Base-by-base conservation (phyloP, 37 sponge, comb jelly and placozoan species). In the Hexactinellida sp. region DNA sequence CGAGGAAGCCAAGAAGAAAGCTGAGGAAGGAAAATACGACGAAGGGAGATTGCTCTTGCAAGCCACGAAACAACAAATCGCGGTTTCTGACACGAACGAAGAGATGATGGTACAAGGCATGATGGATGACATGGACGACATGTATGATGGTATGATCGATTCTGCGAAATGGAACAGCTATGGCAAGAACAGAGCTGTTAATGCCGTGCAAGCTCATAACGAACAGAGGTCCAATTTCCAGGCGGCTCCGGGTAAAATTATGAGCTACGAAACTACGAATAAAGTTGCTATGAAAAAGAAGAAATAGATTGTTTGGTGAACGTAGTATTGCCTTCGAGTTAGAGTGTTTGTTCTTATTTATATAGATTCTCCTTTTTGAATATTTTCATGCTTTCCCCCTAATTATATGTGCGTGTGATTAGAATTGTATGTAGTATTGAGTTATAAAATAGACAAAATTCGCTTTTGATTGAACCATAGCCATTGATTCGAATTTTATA, bases 1-100 rank as follows among this genome's bases (percentile, higher is more conserved):
- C 38, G 92, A 94, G 38, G 83, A 89, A 83, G 95, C 95, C 3
- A 88, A 88, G 38, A 39, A 63, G 0, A 86, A 90, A 37, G 95
- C 93, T 35, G 89, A 91, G 28, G 38, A 85, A 71, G 85, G 90
- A 86, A 82, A 87, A 23, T 41, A 84, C 28, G 85, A 37, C 54
- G 36, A 0, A 39, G 54, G 52, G 52, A 85, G 36, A 41, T 9
- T 5, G 23, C 1, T 85, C 7, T 85, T 39, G 85, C 38, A 32
- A 28, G 76, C 21, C 3, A 63, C 76, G 25, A 63, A 63, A 63
- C 30, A 10, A 7, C 76, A 63, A 63, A 1, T 63, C 34, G 28
- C 21, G 5, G 13, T 25, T 63, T 63, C 76, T 63, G 76, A 7
- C 30, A 63, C 76, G 19, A 63, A 28, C 13, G 30, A n/a, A 21